Percentiles rank a stretch among this genome's conserved stretches.
phyloP scores from a whole-genome alignment of 2,888 invertebrate species.

The Drosophila picticornis region DNA sequence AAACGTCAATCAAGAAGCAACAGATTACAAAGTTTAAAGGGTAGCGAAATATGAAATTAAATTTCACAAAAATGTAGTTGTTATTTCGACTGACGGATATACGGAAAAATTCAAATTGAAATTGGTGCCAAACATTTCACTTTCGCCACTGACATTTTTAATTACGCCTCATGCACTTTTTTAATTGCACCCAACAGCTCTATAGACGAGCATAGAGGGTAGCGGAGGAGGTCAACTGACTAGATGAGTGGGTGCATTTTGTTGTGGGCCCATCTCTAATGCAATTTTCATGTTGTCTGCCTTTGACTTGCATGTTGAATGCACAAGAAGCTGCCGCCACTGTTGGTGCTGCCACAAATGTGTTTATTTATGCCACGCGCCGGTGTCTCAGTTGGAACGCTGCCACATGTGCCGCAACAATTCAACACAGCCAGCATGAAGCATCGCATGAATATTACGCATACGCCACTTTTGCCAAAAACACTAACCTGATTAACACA shows the following conservation, averaged over 20 bases:
- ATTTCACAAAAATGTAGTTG: constrained; percentile 24
- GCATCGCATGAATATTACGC: constrained; percentile 64
- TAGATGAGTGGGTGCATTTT: constrained; percentile 24
- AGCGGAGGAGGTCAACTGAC: constrained; percentile 8
- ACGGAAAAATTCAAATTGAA: constrained; percentile 7
- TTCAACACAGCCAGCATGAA: constrained; percentile 5
- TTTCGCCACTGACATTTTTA: constrained; percentile 44
- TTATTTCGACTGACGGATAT: constrained; percentile 24
- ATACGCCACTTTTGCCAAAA: constrained; percentile 61
- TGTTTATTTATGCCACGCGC: constrained; percentile 74
- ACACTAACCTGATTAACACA: constrained; percentile 67
- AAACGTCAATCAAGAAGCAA: constrained; percentile 36
- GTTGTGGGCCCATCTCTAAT: constrained; percentile 51
- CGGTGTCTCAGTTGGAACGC: constrained; percentile 56
- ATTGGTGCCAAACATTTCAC: constrained; percentile 32
- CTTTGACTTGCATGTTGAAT: constrained; percentile 40
- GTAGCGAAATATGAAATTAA: constrained; percentile 22
- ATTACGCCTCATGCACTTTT: constrained; percentile 63
- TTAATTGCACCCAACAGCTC: constrained; percentile 65
- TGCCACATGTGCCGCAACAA: constrained; percentile 66
- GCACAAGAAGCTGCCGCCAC: constrained; percentile 41
- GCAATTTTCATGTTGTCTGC: constrained; percentile 69
- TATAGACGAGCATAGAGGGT: constrained; percentile 17
- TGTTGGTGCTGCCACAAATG: constrained; percentile 46
- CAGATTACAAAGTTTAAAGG: constrained; percentile 17